These are phyloP conservation scores for Toxostoma redivivum DNA, from an alignment of 2,113 vertebrate species.

Conservation along the genomic window DNA sequence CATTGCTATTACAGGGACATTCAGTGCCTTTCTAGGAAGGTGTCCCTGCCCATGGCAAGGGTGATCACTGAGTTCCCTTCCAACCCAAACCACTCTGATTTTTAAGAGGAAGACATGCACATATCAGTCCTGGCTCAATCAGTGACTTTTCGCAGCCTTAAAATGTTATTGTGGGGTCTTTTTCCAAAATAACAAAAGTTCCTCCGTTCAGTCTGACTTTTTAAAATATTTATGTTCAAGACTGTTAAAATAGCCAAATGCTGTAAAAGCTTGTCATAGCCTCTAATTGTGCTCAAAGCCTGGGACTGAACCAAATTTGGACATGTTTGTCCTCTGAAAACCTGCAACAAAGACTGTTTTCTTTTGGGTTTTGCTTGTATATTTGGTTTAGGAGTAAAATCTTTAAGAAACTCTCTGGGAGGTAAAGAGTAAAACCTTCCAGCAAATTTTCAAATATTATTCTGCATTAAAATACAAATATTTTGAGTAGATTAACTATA, in stretches of 20 bases:
- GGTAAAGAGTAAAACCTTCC: neutral
- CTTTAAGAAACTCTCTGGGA: neutral
- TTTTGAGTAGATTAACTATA: neutral
- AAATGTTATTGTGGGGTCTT: neutral
- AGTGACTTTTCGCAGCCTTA: neutral
- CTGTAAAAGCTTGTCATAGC: neutral
- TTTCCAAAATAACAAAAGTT: neutral
- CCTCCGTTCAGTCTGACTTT: neutral
- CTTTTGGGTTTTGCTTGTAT: neutral
- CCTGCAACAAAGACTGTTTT: neutral
- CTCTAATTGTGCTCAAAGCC: neutral
- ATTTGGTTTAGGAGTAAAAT: neutral
- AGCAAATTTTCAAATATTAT: neutral
- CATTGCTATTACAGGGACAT: neutral
- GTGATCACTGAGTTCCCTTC: neutral
- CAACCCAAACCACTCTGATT: neutral
- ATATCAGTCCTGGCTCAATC: neutral
- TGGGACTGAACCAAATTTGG: neutral
- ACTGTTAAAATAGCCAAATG: neutral
- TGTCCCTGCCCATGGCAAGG: neutral
- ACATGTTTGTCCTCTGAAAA: neutral
- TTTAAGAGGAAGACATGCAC: neutral
- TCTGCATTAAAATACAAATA: neutral
- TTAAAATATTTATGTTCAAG: neutral
- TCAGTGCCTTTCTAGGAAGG: neutral